These are phyloP conservation scores for Pitangus sulphuratus DNA, from an alignment of 2,797 vertebrate genomes.

Conservation along the genomic window DNA sequence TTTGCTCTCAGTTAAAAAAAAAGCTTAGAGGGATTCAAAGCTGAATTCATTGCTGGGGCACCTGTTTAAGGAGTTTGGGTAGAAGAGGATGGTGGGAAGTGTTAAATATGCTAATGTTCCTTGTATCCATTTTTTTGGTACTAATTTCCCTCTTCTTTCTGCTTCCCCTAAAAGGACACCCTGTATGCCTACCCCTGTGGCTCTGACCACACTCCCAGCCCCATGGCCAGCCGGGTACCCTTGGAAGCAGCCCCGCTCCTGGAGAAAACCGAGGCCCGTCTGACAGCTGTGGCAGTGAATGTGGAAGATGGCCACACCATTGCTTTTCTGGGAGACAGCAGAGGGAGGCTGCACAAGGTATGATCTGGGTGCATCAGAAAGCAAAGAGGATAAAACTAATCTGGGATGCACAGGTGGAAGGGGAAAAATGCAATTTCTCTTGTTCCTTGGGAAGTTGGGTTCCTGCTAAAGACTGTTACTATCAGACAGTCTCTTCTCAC, in stretches of 20 bases:
- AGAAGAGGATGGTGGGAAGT: neutral
- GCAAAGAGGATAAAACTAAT: neutral
- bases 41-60: neutral
- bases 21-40: neutral
- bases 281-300: slow-evolving; percentile 91
- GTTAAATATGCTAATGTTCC: neutral
- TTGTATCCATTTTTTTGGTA: neutral
- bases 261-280: slow-evolving; percentile 86
- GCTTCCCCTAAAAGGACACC: slow-evolving; percentile 82
- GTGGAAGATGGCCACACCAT: slow-evolving; percentile 87
- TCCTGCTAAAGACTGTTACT: neutral
- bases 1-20: neutral
- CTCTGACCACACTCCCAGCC: slow-evolving; percentile 97
- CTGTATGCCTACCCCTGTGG: slow-evolving; percentile 94
- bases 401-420: neutral
- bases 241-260: slow-evolving; percentile 86
- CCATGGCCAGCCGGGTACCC: slow-evolving; percentile 90
- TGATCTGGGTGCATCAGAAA: neutral
- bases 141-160: neutral
- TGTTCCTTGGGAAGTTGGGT: neutral
- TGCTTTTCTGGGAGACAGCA: slow-evolving; percentile 93
- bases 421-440: neutral
- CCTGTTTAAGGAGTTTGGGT: neutral
- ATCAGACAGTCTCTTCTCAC: neutral
- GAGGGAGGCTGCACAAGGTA: slow-evolving; percentile 93